Base-by-base conservation (phyloP, 2,113 vertebrate species). In the Emydocephalus ijimae region DNA sequence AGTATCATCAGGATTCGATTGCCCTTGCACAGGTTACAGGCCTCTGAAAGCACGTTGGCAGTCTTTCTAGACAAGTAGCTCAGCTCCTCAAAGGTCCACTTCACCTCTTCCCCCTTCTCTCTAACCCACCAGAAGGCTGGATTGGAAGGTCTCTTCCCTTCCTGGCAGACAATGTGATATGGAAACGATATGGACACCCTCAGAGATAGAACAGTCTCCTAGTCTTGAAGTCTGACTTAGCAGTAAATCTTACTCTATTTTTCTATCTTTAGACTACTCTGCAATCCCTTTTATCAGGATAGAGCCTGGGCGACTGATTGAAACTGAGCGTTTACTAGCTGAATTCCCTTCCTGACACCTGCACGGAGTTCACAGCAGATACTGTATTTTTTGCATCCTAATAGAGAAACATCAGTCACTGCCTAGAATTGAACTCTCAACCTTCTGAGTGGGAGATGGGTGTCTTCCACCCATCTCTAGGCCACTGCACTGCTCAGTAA, bases 121-220 rank as follows among this genome's bases (percentile, higher is more conserved):
- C 24, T 96, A 74, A 97, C 91, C 98, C 98, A 98, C 98, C 98
- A 98, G 54, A 98, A 94, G n/a, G 98, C 98, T 85, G 97, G 97
- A 39, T 95, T 93, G 57, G 92, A 14, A 23, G 64, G 20, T 26
- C 52, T 93, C 43, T 50, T 85, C 55, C 93, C 88, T 34, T 89
- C 91, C 95, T 95, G 48, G 57, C 21, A 64, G 91, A 91, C 20
- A 43, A 9, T 10, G 18, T 81, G 21, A 34, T 18, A 81, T 39
- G 39, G 74, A 81, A 43, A 81, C 12, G n/a, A 34, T 15, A 74
- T 15, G n/a, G 64, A n/a, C 29, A 69, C 5, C 29, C 64, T 69
- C 64, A 69, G 64, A 74, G n/a, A 18, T 74, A 74, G 64, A 74
- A 69, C 29, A 0, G 61, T 14, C 61, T 69, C 61, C 61, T 4